Percentiles rank a stretch among this genome's conserved stretches.
Conservation (phyloP, 2,797 vertebrate species). For the Clamator glandarius region DNA sequence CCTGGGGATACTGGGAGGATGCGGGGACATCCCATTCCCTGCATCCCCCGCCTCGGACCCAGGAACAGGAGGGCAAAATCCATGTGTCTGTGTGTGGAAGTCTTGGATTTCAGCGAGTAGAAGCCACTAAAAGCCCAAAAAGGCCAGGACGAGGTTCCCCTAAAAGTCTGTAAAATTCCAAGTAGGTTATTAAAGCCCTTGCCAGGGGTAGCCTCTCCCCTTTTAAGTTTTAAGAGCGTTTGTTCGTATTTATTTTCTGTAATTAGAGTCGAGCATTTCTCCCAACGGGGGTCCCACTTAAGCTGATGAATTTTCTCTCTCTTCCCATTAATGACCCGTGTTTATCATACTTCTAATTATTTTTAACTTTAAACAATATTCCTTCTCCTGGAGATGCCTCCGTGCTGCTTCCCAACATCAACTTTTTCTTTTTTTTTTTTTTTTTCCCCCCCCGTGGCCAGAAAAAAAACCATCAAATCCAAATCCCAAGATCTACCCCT, state of each 20-base stretch:
- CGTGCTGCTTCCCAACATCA: not conserved
- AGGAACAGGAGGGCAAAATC: not conserved
- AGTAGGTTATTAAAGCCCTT: constrained; percentile 53
- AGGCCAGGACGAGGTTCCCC: not conserved
- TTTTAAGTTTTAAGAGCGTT: constrained; percentile 71
- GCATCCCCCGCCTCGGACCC: too few relatives aligned
- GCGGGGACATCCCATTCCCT: not conserved
- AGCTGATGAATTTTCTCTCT: constrained; percentile 83
- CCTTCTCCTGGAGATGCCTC: constrained; percentile 61
- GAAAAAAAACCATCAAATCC: not conserved
- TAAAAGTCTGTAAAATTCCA: not conserved
- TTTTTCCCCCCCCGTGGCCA: not conserved
- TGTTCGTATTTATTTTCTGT: constrained; percentile 76
- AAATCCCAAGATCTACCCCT: rapidly evolving
- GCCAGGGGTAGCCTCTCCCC: not conserved
- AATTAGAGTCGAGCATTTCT: constrained; percentile 82
- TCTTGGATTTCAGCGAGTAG: not conserved
- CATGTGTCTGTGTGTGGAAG: rapidly evolving
- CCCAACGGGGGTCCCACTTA: constrained; percentile 83
- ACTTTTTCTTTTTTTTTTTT: not conserved
- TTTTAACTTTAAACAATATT: constrained; percentile 81
- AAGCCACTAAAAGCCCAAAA: rapidly evolving
- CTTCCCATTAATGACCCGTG: constrained; percentile 80
- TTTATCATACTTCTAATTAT: constrained; percentile 86
- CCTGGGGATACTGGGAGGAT: not conserved